phyloP scores from a whole-genome alignment of 2,888 invertebrate species.

The Parelbella ahira region DNA sequence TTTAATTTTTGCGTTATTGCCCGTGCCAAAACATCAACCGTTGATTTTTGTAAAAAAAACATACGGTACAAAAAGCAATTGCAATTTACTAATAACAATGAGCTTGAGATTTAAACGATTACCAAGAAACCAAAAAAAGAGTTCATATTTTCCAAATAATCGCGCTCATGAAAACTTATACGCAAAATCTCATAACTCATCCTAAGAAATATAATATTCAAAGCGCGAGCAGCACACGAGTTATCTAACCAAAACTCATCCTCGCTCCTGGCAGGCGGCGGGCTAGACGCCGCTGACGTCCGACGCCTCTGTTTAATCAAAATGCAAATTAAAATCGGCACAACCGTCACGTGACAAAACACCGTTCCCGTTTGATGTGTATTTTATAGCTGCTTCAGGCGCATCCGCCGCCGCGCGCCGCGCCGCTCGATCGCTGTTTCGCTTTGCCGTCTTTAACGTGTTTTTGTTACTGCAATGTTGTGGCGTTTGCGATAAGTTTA shows the following conservation, averaged over 20 bases:
- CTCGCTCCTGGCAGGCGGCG: constrained; percentile 6
- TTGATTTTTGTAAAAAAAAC: no score
- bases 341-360: constrained; percentile 48
- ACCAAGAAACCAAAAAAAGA: no score
- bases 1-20: no score
- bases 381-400: constrained; percentile 38
- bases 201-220: no score
- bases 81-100: no score
- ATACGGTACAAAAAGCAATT: no score
- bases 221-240: constrained; percentile 7
- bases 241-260: constrained; percentile 9
- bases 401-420: constrained; percentile 15
- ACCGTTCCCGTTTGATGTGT: constrained; percentile 40
- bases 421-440: constrained; percentile 10
- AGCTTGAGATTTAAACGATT: no score
- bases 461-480: constrained; percentile 6
- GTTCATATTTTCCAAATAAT: no score
- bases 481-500: no score
- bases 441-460: constrained; percentile 12
- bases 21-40: no score
- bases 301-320: constrained; percentile 53
- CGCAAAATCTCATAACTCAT: no score
- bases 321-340: constrained; percentile 57
- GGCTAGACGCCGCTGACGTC: constrained; percentile 32
- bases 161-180: no score